phyloP scores from a whole-genome alignment of 23 tunicate species.

The Styela plicata region DNA sequence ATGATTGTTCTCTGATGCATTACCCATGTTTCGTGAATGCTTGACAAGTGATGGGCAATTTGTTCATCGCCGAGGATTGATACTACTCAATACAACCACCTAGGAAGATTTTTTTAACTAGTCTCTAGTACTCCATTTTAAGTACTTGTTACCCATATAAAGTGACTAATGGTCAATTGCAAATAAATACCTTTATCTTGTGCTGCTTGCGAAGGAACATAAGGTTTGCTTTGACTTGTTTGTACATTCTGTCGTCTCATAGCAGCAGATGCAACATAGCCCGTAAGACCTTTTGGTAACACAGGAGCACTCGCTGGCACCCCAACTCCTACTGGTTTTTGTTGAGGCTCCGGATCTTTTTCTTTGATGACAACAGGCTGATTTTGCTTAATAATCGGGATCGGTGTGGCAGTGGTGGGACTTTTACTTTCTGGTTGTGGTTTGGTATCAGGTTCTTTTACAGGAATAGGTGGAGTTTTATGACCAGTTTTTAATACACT shows the following conservation, averaged over 20 bases:
- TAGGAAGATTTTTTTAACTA: too few relatives aligned
- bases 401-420: neutral
- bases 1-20: too few relatives aligned
- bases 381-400: neutral
- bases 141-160: too few relatives aligned
- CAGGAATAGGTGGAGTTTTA: neutral
- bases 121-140: too few relatives aligned
- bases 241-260: neutral
- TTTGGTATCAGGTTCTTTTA: neutral
- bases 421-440: neutral
- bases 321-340: neutral
- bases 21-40: too few relatives aligned
- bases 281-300: neutral
- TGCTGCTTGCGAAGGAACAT: neutral
- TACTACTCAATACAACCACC: too few relatives aligned
- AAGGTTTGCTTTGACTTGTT: neutral
- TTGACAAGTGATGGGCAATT: too few relatives aligned
- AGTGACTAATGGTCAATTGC: too few relatives aligned
- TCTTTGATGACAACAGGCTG: neutral
- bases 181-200: neutral
- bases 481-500: neutral
- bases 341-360: neutral
- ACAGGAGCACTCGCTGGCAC: neutral
- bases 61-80: too few relatives aligned
- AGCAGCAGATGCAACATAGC: constrained; percentile 22